Percentiles rank a stretch among this genome's conserved stretches.
These are phyloP conservation scores for Dermolepida albohirtum DNA, from an alignment of 2,888 invertebrate species.

Conservation along the genomic window DNA sequence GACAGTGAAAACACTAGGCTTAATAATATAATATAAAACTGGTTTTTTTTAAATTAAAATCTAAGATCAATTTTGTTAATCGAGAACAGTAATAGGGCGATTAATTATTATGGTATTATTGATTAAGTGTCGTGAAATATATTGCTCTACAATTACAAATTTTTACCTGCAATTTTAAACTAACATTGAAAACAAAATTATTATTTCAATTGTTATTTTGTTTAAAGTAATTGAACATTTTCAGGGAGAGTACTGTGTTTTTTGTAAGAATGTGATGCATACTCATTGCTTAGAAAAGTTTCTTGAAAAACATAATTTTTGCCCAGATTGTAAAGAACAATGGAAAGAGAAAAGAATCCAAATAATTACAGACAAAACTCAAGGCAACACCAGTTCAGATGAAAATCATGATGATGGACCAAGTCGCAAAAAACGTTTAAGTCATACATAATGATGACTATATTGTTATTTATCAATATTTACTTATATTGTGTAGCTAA, in stretches of 20 bases:
- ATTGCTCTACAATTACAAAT: too few species aligned
- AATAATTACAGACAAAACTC: not conserved
- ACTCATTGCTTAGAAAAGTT: slow-evolving; percentile 33
- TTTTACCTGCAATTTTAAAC: too few species aligned
- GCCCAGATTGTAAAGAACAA: slow-evolving; percentile 35
- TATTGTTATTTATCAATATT: slow-evolving; percentile 10
- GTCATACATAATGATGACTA: not conserved
- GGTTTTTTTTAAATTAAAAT: too few species aligned
- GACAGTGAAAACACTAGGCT: too few species aligned
- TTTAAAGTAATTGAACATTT: not conserved
- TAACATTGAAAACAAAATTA: too few species aligned
- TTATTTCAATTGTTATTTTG: too few species aligned
- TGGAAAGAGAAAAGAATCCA: slow-evolving; percentile 3
- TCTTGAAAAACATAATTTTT: slow-evolving; percentile 21
- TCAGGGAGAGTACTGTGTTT: slow-evolving; percentile 26
- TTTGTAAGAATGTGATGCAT: slow-evolving; percentile 35
- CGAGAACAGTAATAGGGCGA: too few species aligned
- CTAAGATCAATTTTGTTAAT: too few species aligned
- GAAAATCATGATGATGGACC: slow-evolving; percentile 7
- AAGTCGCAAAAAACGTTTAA: slow-evolving; percentile 17
- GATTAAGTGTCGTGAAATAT: too few species aligned
- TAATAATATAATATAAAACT: too few species aligned
- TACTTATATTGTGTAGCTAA: not conserved
- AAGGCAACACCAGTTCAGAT: slow-evolving; percentile 1
- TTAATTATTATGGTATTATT: too few species aligned